phyloP scores from a whole-genome alignment of 1,140 invertebrate genomes.

The Drosophila athabasca region DNA sequence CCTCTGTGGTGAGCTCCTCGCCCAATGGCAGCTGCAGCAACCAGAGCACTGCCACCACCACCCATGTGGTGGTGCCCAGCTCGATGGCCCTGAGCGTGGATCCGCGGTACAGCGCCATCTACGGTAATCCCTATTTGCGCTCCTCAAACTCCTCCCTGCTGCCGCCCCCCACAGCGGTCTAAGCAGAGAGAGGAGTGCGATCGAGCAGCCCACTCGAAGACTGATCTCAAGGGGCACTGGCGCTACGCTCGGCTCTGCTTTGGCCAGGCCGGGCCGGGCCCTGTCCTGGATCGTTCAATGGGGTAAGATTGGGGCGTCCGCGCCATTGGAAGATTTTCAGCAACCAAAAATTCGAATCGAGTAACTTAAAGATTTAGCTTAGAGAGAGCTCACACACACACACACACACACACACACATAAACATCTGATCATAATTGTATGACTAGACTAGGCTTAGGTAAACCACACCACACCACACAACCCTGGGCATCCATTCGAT shows the following conservation, averaged over 20 bases:
- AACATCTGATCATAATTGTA: constrained; percentile 17
- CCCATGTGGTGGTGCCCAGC: constrained; percentile 73
- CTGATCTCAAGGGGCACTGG: constrained; percentile 37
- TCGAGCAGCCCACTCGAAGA: constrained; percentile 22
- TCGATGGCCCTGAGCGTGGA: constrained; percentile 87
- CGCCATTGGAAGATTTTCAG: constrained; percentile 25
- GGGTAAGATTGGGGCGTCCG: not conserved
- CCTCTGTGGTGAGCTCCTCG: constrained; percentile 81
- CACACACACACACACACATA: constrained; percentile 9
- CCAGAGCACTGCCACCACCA: constrained; percentile 75
- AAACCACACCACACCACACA: constrained; percentile 4
- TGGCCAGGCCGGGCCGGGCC: no score
- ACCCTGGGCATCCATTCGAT: constrained; percentile 24
- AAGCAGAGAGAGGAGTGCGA: constrained; percentile 4
- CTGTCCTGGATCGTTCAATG: not conserved
- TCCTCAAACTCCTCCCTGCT: constrained; percentile 84
- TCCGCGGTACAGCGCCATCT: constrained; percentile 93
- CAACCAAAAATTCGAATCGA: constrained; percentile 55
- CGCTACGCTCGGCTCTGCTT: no score
- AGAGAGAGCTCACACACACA: not conserved
- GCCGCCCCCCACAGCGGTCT: constrained; percentile 83
- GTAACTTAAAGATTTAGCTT: constrained; percentile 30
- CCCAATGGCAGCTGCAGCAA: constrained; percentile 82
- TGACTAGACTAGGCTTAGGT: constrained; percentile 19
- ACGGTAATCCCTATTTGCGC: constrained; percentile 93